These are phyloP conservation scores for Trachops cirrhosus DNA, from an alignment of 2,797 vertebrate genomes.

Conservation along the genomic window DNA sequence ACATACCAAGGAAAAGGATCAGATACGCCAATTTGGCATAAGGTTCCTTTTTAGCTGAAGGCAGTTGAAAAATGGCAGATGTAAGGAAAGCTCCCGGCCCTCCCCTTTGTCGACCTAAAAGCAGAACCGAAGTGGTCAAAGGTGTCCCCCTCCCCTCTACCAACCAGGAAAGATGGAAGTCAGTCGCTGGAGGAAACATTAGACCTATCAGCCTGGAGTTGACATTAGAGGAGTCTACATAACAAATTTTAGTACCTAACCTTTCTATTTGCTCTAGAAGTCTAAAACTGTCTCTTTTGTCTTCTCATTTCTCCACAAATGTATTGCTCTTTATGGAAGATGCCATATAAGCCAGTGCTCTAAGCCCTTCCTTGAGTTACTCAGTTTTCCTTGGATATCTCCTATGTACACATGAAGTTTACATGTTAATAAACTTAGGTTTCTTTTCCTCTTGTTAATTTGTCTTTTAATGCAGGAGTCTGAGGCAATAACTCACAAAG, in stretches of 20 bases:
- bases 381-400: not conserved
- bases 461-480: not conserved
- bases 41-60: not conserved
- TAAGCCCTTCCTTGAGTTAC: not conserved
- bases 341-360: not conserved
- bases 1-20: not conserved
- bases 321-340: not conserved
- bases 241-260: not conserved
- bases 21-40: not conserved
- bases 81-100: not conserved
- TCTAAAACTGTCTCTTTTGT: not conserved
- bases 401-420: not conserved
- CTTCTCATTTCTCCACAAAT: not conserved
- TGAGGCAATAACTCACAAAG: not conserved
- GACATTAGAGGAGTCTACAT: not conserved
- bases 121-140: not conserved
- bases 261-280: not conserved
- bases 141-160: not conserved
- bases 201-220: not conserved
- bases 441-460: not conserved
- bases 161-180: not conserved
- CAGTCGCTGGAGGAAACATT: not conserved
- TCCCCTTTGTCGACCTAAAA: not conserved
- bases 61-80: not conserved
- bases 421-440: not conserved